Percentiles rank a stretch among this genome's conserved stretches.
Evolutionary conservation across 2,888 invertebrate species (phyloP).

Genomic region (Allygus modestus): DNA sequence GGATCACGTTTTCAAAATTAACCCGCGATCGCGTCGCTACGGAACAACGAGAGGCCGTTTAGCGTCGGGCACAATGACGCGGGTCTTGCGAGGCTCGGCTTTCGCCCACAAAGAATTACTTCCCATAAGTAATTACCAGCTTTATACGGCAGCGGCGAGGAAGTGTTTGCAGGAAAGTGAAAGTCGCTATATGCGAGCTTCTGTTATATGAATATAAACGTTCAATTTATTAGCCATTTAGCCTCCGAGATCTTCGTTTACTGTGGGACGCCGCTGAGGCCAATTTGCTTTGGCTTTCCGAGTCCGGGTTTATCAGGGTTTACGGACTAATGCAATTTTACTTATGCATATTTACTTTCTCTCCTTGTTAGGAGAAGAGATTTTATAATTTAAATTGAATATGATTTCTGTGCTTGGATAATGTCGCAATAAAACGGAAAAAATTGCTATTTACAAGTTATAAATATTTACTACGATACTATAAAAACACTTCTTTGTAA

Average conservation of each 20-base stretch:
- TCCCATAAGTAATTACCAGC: conserved; percentile 35
- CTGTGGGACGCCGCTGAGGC: not conserved
- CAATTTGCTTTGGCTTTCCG: not conserved
- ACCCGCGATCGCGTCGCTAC: not conserved
- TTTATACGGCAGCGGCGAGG: not conserved
- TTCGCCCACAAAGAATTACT: conserved; percentile 18
- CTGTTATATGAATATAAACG: conserved; percentile 47
- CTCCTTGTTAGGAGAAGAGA: not conserved
- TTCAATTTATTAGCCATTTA: conserved; percentile 45
- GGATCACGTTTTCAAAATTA: conserved; percentile 27
- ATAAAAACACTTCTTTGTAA: too few species aligned
- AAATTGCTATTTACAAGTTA: too few species aligned
- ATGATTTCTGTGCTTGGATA: too few species aligned
- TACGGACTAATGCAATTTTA: too few species aligned
- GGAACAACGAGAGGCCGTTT: not conserved
- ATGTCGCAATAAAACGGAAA: too few species aligned
- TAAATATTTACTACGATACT: too few species aligned
- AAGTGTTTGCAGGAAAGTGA: conserved; percentile 49
- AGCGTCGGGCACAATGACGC: not conserved
- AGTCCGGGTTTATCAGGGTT: not conserved
- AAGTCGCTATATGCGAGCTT: conserved; percentile 19
- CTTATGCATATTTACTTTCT: not conserved
- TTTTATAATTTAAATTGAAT: too few species aligned
- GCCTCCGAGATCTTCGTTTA: not conserved
- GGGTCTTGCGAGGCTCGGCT: not conserved